Evolutionary conservation across 2,797 vertebrate species (phyloP).

Genomic region (Heliangelus exortis): DNA sequence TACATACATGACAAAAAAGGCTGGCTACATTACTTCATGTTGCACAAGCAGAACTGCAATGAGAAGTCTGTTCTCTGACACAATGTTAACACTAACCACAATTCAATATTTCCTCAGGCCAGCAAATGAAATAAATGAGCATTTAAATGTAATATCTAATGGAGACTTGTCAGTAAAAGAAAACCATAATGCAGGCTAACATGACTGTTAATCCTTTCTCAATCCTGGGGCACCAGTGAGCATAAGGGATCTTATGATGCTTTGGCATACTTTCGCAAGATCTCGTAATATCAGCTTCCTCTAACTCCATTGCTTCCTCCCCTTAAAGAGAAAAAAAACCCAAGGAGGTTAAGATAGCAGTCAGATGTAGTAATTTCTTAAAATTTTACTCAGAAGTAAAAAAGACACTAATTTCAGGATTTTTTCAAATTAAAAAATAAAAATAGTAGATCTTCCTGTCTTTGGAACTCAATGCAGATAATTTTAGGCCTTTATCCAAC

Average conservation of each 20-base stretch:
- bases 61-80: not conserved
- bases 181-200: not conserved
- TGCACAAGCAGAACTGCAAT: not conserved
- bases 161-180: not conserved
- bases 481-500: not conserved
- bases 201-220: not conserved
- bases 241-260: not conserved
- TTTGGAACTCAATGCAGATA: not conserved
- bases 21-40: not conserved
- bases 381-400: not conserved
- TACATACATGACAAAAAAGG: not conserved
- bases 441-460: not conserved
- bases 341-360: not conserved
- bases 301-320: not conserved
- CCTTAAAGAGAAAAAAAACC: not conserved
- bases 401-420: not conserved
- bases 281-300: not conserved
- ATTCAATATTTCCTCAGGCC: not conserved
- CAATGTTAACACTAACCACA: not conserved
- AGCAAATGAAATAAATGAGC: not conserved
- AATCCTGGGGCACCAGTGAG: not conserved
- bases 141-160: not conserved
- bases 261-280: not conserved
- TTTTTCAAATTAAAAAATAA: not conserved
- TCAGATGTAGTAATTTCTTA: not conserved